These are phyloP conservation scores for Harpagifer antarcticus DNA, from an alignment of 2,797 vertebrate species.

Conservation along the genomic window DNA sequence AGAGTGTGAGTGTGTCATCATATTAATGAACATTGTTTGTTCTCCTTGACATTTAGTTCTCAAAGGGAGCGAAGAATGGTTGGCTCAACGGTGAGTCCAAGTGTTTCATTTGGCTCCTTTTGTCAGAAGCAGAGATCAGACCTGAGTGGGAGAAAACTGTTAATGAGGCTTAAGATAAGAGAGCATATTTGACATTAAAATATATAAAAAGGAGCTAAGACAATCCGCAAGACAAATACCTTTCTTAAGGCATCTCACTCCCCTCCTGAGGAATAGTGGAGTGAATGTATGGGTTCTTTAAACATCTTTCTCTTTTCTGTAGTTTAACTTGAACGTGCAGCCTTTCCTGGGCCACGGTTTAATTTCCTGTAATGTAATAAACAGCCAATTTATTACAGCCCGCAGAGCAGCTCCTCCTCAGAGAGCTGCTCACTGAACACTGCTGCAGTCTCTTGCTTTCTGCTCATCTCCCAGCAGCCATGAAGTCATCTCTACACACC, in stretches of 20 bases:
- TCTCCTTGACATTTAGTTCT: conserved; percentile 39
- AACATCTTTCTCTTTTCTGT: conserved; percentile 65
- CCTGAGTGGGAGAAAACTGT: conserved; percentile 42
- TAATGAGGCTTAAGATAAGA: conserved; percentile 75
- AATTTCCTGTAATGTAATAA: conserved; percentile 84
- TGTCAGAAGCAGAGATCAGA: conserved; percentile 70
- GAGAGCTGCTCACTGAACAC: conserved; percentile 55
- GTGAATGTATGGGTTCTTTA: conserved; percentile 74
- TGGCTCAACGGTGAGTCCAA: conserved; percentile 29
- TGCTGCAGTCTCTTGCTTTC: conserved; percentile 53
- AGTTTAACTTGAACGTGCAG: conserved; percentile 74
- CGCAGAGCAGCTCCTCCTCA: conserved; percentile 70
- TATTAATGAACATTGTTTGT: conserved; percentile 40
- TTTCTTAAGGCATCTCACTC: conserved; percentile 48
- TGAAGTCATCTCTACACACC: conserved; percentile 42
- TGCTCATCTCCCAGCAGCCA: conserved; percentile 66
- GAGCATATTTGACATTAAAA: conserved; percentile 63
- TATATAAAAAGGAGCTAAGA: conserved; percentile 40
- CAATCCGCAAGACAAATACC: conserved; percentile 43
- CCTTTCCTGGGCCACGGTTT: conserved; percentile 78
- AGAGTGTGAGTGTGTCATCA: conserved; percentile 28
- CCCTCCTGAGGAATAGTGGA: conserved; percentile 54
- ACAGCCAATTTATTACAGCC: conserved; percentile 80
- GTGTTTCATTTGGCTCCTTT: conserved; percentile 51
- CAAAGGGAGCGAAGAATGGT: conserved; percentile 17